Evolutionary conservation across 2,888 invertebrate species (phyloP).

Genomic region (Stenchaetothrips biformis): DNA sequence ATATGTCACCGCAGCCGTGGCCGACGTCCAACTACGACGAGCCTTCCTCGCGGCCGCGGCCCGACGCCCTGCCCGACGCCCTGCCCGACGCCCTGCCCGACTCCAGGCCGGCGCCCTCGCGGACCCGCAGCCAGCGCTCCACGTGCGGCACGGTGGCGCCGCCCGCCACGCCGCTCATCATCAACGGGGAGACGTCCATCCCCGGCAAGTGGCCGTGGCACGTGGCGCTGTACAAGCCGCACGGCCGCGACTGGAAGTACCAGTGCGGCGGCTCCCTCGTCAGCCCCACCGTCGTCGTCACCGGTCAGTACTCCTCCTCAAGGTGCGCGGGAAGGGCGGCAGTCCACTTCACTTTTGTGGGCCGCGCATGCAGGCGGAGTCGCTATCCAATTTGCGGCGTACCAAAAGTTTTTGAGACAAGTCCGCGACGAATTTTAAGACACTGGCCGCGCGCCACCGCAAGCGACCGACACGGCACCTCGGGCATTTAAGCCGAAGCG

Average conservation of each 20-base stretch:
- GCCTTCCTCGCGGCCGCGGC: background rate
- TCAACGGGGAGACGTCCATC: constrained; percentile 54
- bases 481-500: too few species aligned
- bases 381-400: too few species aligned
- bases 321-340: background rate
- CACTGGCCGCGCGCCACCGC: too few species aligned
- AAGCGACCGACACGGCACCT: too few species aligned
- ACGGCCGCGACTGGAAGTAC: constrained; percentile 49
- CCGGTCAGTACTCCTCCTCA: constrained; percentile 41
- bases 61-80: background rate
- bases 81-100: background rate
- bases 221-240: constrained; percentile 57
- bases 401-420: too few species aligned
- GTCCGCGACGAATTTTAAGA: too few species aligned
- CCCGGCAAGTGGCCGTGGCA: constrained; percentile 67
- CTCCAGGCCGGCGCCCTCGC: background rate
- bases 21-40: constrained; percentile 8
- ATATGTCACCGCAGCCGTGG: background rate
- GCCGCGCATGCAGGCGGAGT: too few species aligned
- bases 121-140: background rate
- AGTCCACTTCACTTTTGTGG: background rate
- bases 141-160: constrained; percentile 5
- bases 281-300: constrained; percentile 53
- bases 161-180: constrained; percentile 53
- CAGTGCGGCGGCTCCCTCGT: constrained; percentile 62